phyloP scores from a whole-genome alignment of 2,113 vertebrate species.

The Microcebus griseorufus region DNA sequence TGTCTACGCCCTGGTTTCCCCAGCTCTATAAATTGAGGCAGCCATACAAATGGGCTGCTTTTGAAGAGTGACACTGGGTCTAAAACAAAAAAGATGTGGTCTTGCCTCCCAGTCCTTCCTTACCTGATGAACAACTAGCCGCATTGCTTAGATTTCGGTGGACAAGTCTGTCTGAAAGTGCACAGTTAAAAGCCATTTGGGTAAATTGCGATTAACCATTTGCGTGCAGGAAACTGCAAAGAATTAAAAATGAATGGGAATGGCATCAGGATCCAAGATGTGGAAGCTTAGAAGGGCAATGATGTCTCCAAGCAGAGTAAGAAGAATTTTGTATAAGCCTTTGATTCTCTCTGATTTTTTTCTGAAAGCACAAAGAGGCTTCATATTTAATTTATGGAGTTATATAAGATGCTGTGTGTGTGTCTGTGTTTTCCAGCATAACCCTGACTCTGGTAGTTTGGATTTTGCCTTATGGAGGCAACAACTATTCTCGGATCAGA shows the following conservation, averaged over 20 bases:
- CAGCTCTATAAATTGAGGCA: background rate
- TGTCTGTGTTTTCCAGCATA: constrained; percentile 33
- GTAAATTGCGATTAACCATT: constrained; percentile 52
- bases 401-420: constrained; percentile 51
- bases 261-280: background rate
- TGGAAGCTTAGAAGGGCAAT: background rate
- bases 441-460: constrained; percentile 72
- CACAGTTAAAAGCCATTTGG: background rate
- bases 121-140: background rate
- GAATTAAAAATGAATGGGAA: background rate
- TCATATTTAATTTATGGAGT: constrained; percentile 69
- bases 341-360: constrained; percentile 66
- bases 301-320: constrained; percentile 59
- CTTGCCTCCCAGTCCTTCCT: background rate
- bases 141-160: background rate
- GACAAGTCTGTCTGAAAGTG: background rate
- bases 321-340: constrained; percentile 45
- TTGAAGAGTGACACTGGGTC: background rate
- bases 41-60: background rate
- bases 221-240: background rate
- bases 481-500: constrained; percentile 75
- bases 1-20: background rate
- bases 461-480: constrained; percentile 69
- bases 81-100: background rate
- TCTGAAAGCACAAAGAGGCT: constrained; percentile 59